phyloP scores from a whole-genome alignment of 2,888 invertebrate genomes.

The Nomada hirtipes region DNA sequence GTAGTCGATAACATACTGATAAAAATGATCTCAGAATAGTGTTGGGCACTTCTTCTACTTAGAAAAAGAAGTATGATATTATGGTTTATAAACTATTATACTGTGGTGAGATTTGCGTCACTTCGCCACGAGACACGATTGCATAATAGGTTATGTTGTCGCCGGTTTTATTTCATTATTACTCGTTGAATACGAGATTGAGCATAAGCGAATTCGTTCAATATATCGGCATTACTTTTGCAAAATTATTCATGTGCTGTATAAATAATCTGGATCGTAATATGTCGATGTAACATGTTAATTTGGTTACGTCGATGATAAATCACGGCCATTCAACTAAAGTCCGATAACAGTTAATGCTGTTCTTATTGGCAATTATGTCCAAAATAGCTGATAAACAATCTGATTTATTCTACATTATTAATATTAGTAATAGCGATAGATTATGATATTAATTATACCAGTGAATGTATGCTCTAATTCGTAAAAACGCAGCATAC shows the following conservation, averaged over 20 bases:
- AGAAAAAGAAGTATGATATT: not conserved
- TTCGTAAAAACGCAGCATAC: not conserved
- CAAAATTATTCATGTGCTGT: not conserved
- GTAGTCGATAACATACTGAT: not conserved
- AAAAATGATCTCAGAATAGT: not conserved
- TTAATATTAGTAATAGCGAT: not conserved
- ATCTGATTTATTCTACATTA: not conserved
- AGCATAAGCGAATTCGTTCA: not conserved
- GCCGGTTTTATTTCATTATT: not conserved
- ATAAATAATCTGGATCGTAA: not conserved
- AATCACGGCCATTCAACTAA: not conserved
- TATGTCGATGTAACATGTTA: conserved; percentile 1
- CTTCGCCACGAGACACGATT: conserved; percentile 4
- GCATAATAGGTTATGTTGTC: conserved; percentile 15
- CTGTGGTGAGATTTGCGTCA: conserved; percentile 3
- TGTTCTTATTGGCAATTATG: not conserved
- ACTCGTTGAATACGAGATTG: not conserved
- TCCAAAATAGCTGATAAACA: not conserved
- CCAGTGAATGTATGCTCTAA: not conserved
- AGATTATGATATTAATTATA: not conserved
- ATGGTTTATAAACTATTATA: not conserved
- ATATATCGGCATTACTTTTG: not conserved
- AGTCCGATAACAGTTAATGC: conserved; percentile 1
- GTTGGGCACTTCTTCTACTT: not conserved
- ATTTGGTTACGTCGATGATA: conserved; percentile 2